Conservation (phyloP, 2,113 vertebrate species). For the Rhombomys opimus region DNA sequence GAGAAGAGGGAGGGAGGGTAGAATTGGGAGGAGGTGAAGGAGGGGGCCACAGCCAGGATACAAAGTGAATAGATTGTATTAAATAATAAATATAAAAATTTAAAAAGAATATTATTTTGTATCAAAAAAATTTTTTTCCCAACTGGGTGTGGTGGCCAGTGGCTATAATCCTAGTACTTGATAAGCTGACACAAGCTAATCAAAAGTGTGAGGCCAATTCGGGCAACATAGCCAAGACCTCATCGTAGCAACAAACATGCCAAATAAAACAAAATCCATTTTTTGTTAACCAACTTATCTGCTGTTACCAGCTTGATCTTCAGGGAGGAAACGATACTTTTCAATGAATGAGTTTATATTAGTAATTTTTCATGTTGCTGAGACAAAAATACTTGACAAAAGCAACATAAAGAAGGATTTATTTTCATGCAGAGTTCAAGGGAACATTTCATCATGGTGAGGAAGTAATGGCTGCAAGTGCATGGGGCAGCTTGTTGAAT, state of each 20-base stretch:
- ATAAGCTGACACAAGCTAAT: background rate
- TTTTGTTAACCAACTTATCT: constrained; percentile 24
- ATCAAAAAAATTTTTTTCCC: background rate
- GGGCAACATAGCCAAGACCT: background rate
- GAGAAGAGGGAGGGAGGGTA: too few species aligned
- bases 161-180: background rate
- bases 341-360: background rate
- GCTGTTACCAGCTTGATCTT: background rate
- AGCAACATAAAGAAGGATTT: background rate
- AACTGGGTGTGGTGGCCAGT: background rate
- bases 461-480: background rate
- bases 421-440: background rate
- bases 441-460: background rate
- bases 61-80: too few species aligned
- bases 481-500: too few species aligned
- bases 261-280: background rate
- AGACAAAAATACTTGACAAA: background rate
- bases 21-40: too few species aligned
- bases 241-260: background rate
- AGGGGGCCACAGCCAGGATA: too few species aligned
- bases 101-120: background rate
- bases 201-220: background rate
- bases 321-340: background rate
- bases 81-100: too few species aligned
- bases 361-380: background rate